These are phyloP conservation scores for Trilocha varians DNA, from an alignment of 2,888 invertebrate genomes.

Conservation along the genomic window DNA sequence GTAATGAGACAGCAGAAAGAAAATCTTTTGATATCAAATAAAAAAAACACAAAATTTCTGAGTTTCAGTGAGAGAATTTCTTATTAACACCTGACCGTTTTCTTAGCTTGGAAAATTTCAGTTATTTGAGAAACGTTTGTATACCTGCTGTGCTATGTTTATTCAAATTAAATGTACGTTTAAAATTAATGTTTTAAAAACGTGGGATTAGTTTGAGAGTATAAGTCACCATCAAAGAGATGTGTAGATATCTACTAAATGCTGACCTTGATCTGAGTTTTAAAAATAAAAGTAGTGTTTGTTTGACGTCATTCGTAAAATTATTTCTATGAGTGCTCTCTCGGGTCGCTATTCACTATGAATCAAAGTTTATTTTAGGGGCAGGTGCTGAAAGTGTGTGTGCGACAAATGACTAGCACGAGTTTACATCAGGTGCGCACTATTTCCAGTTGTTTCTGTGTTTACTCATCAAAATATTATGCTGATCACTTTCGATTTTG, in stretches of 20 bases:
- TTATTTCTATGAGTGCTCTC: conserved; percentile 47
- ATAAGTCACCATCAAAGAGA: conserved; percentile 16
- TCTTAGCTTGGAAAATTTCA: not conserved
- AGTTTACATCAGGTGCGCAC: conserved; percentile 31
- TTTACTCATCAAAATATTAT: conserved; percentile 23
- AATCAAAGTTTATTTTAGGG: conserved; percentile 59
- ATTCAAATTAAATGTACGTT: not conserved
- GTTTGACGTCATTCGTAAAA: conserved; percentile 49
- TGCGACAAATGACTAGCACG: conserved; percentile 39
- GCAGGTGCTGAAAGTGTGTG: conserved; percentile 40
- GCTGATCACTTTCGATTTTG: conserved; percentile 31
- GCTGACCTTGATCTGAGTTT: conserved; percentile 27
- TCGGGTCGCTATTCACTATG: conserved; percentile 36
- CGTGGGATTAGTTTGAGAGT: conserved; percentile 16
- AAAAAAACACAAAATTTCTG: not conserved
- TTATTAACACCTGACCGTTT: too few species aligned
- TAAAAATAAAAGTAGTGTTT: conserved; percentile 37
- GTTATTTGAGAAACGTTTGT: not conserved
- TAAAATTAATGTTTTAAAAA: conserved; percentile 3
- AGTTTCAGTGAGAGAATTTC: too few species aligned
- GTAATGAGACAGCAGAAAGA: too few species aligned
- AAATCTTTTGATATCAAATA: too few species aligned
- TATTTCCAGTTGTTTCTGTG: conserved; percentile 18
- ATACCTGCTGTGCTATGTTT: not conserved
- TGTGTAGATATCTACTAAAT: conserved; percentile 22